Base-by-base conservation (phyloP, 2,888 invertebrate genomes). In the Lapara coniferarum region DNA sequence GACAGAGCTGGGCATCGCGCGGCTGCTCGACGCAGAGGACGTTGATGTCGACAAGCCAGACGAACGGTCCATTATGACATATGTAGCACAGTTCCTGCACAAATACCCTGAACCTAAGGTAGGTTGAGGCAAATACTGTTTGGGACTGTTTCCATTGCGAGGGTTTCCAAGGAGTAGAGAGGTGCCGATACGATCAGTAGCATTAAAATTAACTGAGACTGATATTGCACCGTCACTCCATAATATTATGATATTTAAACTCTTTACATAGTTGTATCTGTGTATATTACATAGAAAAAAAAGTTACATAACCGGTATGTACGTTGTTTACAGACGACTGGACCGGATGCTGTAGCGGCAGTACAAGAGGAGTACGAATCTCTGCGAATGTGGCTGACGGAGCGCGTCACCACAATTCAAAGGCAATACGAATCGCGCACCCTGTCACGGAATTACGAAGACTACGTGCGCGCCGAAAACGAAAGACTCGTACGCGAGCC, bases 31-130 rank as follows among this genome's bases (percentile, higher is more conserved):
- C 87, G 97, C 99, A 5, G 99, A 99, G 92, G 98, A 98, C 90
- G 98, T 98, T 67, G 98, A 99, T 88, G 98, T 98, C 44, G 96
- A 97, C 46, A 97, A 98, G 86, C 99, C 99, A 6, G 99, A 99
- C 89, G 99, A 99, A 89, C 97, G 98, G 91, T 98, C 98, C 73
- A 98, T 99, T 81, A 99, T 99, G 99, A 99, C 99, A 49, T 99
- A 99, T 89, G 98, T 99, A 73, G 98, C 99, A 56, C 99, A 99
- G 94, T 99, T 99, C 92, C 95, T 99, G 85, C 98, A 99, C 89
- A 98, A 98, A 93, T 98, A 97, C 92, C 97, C 97, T 66, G 97
- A 98, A 94, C 97, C 97, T 67, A 97, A 96, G 91, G 95, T 95
- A 74, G 83, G 79, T 66, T 12, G 13, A 12, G 12, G 25, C 46